Evolutionary conservation across 2,888 invertebrate species (phyloP).

Genomic region (Eilema sororculum): DNA sequence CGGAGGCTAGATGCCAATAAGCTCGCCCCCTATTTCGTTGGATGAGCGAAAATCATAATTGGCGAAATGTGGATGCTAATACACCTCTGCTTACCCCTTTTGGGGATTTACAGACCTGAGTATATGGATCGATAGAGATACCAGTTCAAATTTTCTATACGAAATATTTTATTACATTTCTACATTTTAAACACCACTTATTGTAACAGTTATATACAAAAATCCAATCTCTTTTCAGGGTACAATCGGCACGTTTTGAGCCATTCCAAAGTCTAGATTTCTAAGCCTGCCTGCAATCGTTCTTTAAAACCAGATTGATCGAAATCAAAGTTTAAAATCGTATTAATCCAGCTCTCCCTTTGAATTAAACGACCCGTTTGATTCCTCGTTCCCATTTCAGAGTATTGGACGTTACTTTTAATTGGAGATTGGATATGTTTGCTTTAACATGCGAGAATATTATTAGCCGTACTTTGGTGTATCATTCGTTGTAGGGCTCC

Average conservation of each 20-base stretch:
- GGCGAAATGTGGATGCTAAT: too few species aligned
- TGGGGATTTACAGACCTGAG: too few species aligned
- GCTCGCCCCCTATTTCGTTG: too few species aligned
- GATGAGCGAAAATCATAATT: too few species aligned
- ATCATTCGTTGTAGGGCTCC: not conserved
- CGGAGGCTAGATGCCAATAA: too few species aligned
- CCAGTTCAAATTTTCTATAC: too few species aligned
- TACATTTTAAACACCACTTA: too few species aligned
- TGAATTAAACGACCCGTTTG: not conserved
- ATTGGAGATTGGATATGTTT: slow-evolving; percentile 12
- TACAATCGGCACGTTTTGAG: not conserved
- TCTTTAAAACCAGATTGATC: slow-evolving; percentile 1
- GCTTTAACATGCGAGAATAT: slow-evolving; percentile 2
- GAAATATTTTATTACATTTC: too few species aligned
- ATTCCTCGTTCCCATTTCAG: slow-evolving; percentile 5
- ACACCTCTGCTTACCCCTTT: too few species aligned
- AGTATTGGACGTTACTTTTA: slow-evolving; percentile 14
- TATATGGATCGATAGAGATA: too few species aligned
- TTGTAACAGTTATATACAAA: too few species aligned
- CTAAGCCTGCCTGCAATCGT: not conserved
- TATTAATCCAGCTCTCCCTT: not conserved
- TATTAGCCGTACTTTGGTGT: not conserved
- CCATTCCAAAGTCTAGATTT: not conserved
- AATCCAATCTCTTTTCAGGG: too few species aligned
- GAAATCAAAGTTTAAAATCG: slow-evolving; percentile 10